These are phyloP conservation scores for Pissodes strobi DNA, from an alignment of 1,140 invertebrate species.

Conservation along the genomic window DNA sequence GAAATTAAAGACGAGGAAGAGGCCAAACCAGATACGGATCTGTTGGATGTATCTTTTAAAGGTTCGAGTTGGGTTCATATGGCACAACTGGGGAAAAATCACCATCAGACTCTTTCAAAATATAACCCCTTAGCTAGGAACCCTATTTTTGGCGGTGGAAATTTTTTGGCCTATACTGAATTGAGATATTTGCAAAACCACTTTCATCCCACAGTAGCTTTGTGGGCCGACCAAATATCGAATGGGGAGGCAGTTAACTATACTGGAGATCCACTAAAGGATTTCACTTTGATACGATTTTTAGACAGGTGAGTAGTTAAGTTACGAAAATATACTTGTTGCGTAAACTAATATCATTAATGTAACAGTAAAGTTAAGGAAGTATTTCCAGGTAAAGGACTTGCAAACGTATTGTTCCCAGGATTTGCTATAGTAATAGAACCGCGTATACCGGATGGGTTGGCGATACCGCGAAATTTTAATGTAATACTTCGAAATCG, in stretches of 20 bases:
- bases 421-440: too few species aligned
- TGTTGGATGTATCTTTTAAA: constrained; percentile 26
- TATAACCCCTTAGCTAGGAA: constrained; percentile 82
- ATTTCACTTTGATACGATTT: constrained; percentile 88
- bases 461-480: too few species aligned
- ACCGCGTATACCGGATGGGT: too few species aligned
- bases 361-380: too few species aligned
- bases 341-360: too few species aligned
- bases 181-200: constrained; percentile 72
- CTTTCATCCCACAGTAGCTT: constrained; percentile 88
- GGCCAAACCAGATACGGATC: constrained; percentile 35
- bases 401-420: too few species aligned
- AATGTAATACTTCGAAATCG: too few species aligned
- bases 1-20: constrained; percentile 39
- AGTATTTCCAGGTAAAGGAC: too few species aligned
- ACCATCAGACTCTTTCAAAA: constrained; percentile 43
- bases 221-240: constrained; percentile 86
- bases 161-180: constrained; percentile 72
- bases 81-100: constrained; percentile 33
- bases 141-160: constrained; percentile 79
- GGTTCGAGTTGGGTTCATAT: constrained; percentile 43
- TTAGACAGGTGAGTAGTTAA: constrained; percentile 85
- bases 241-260: constrained; percentile 78
- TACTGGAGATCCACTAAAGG: constrained; percentile 88
- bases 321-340: too few species aligned